These are phyloP conservation scores for Sinocyclocheilus maitianheensis DNA, from an alignment of 2,113 vertebrate genomes.

Conservation along the genomic window DNA sequence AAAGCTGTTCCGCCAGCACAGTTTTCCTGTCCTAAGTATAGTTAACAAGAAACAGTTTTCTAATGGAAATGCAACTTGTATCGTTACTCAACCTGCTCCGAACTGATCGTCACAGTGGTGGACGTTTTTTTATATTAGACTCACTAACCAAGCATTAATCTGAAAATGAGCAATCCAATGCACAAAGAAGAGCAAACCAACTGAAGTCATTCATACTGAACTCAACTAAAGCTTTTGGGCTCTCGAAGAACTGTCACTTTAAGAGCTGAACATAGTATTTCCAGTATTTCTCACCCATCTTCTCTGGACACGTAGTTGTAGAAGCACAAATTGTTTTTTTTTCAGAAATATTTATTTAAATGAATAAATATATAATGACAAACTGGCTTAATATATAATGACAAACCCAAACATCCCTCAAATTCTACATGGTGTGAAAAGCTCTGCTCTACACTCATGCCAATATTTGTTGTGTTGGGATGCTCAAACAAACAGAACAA, in stretches of 20 bases:
- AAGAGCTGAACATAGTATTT: background rate
- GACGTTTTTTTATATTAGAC: background rate
- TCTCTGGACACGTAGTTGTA: background rate
- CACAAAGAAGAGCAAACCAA: background rate
- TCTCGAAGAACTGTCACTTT: background rate
- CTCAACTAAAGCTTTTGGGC: constrained; percentile 1
- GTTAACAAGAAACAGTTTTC: background rate
- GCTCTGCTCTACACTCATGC: no score
- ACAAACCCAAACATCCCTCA: background rate
- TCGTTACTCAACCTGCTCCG: no score
- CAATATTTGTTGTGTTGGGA: no score
- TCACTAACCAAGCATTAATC: background rate
- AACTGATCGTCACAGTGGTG: background rate
- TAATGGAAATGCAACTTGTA: background rate
- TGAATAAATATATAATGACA: background rate
- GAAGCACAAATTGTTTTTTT: constrained; percentile 7
- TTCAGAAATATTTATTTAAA: background rate
- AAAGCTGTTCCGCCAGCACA: background rate
- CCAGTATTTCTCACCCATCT: constrained; percentile 13
- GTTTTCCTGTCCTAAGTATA: background rate
- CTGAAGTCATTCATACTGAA: background rate
- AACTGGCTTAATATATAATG: background rate
- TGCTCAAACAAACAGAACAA: no score
- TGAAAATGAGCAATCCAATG: background rate
- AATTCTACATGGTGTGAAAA: no score